These are phyloP conservation scores for Anhinga rufa DNA, from an alignment of 2,113 vertebrate genomes.

Conservation along the genomic window DNA sequence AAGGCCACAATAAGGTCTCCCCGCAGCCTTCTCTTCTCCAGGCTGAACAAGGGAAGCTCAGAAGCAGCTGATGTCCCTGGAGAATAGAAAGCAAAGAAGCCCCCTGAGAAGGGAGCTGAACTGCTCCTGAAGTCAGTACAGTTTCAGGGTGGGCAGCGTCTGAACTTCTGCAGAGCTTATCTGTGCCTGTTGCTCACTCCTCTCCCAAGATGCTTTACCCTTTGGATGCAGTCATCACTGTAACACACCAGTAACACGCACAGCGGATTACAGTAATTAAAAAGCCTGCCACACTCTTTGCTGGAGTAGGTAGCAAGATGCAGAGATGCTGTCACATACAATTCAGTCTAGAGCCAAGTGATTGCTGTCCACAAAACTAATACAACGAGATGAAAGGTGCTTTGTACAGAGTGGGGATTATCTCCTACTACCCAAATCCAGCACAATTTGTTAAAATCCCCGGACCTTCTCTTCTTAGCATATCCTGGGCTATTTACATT, in stretches of 20 bases:
- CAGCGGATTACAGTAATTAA: background rate
- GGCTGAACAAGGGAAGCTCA: constrained; percentile 4
- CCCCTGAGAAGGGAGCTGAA: background rate
- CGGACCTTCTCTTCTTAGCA: background rate
- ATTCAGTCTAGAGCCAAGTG: background rate
- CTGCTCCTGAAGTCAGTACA: background rate
- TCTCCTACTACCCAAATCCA: constrained; percentile 1
- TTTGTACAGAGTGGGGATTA: background rate
- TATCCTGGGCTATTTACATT: background rate
- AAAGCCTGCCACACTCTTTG: background rate
- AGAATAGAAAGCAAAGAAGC: background rate
- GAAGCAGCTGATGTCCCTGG: background rate
- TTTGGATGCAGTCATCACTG: background rate
- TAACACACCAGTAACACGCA: background rate
- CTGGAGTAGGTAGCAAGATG: background rate
- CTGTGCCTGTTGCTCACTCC: background rate
- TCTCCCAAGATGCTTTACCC: background rate
- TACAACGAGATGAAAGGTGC: background rate
- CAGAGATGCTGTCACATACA: background rate
- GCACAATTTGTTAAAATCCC: background rate
- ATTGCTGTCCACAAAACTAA: background rate
- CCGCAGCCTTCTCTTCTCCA: background rate
- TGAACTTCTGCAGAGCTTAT: background rate
- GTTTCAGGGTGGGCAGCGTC: background rate
- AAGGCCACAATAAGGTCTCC: too few species aligned